Base-by-base conservation (phyloP, 1,140 invertebrate genomes). In the Pristionchus pacificus region DNA sequence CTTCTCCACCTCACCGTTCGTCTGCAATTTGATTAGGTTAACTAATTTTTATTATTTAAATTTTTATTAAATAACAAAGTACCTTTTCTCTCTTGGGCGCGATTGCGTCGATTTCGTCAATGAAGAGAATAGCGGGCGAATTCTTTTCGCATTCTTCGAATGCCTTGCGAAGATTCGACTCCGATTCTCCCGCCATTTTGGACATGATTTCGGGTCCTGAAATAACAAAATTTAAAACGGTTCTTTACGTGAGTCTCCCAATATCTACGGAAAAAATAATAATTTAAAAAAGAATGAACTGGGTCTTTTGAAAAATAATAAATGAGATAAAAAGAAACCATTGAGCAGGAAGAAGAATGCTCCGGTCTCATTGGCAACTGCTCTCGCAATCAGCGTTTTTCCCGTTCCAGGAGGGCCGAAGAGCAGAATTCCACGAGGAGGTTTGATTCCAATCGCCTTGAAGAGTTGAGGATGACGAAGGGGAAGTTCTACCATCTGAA, bases 131-230 rank as follows among this genome's bases (percentile, higher is more conserved):
- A 15, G 95, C 93, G 27, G 96, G 95, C 0, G 95, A 91, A 87
- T 98, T 98, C 85, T 98, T 97, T 83, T 98, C 96, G 2, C 95
- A 95, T 86, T 98, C 95, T 85, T 98, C 95, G 86, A 98, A 98
- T 2, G 96, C 96, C 87, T 97, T 97, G 66, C 94, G 88, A 74
- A 97, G 86, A 86, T 97, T 97, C 61, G 91, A 93, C 83, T 97
- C 95, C 0, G 94, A 97, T 85, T 99, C 96, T 76, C 96, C 96
- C 77, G 95, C 95, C 80, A 98, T 86, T 87, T 98, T 98, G 74
- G 93, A 96, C 96, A 98, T 98, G 80, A 98, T 98, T 88, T 98
- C 96, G 2, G 96, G 95, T 61, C 93, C 89, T 89, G 33, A 65
- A 75, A 77, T 24, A 15, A 71, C n/a, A n/a, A n/a, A n/a, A n/a